These are phyloP conservation scores for Entomobrya multifasciata DNA, from an alignment of 2,888 invertebrate species.

Conservation along the genomic window DNA sequence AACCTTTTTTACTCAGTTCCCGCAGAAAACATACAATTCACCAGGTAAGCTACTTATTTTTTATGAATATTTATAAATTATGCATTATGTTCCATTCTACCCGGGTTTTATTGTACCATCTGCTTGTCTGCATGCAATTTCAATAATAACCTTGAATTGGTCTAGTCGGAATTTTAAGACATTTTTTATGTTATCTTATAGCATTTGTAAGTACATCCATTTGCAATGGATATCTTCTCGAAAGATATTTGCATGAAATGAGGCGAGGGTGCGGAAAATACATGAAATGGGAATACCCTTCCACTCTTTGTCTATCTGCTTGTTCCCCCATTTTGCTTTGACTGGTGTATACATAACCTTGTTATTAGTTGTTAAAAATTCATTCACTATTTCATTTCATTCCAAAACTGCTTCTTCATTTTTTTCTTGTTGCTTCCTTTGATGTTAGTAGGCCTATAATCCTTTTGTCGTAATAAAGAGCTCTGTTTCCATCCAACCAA, in stretches of 20 bases:
- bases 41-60: no score
- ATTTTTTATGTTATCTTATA: background rate
- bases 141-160: slow-evolving; percentile 8
- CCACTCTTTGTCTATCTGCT: background rate
- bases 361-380: background rate
- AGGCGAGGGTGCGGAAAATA: background rate
- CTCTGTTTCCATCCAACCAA: no score
- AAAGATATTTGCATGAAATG: slow-evolving; percentile 13
- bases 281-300: background rate
- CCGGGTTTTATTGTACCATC: background rate
- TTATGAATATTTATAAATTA: no score
- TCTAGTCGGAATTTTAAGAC: background rate
- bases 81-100: background rate
- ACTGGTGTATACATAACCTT: no score
- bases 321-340: background rate
- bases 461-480: slow-evolving; percentile 26
- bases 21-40: no score
- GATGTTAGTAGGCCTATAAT: background rate
- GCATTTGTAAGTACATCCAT: background rate
- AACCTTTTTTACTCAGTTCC: no score
- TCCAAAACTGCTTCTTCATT: background rate
- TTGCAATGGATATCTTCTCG: no score
- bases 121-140: background rate
- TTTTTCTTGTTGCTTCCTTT: slow-evolving; percentile 11
- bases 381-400: background rate